Base-by-base conservation (phyloP, 2,113 vertebrate species). In the Chamaetylas fuelleborni region DNA sequence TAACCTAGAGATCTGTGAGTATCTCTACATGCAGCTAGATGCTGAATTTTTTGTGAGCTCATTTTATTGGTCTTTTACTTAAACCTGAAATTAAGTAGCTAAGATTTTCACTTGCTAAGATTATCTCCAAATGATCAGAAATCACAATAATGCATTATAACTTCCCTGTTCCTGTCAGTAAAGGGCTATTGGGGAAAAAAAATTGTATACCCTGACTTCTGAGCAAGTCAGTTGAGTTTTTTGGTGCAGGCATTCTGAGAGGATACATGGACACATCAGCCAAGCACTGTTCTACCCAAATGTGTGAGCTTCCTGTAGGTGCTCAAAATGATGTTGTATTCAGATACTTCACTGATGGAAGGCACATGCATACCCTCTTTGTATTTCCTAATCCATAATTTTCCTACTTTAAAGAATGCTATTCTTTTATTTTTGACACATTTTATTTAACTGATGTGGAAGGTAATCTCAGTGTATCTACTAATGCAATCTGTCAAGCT, bases 401-500 rank as follows among this genome's bases (percentile, higher is more conserved):
- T 93, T 79, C 25, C 29, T 60, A 9, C 53, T 72, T 80, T 56
- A 86, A 84, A 47, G 24, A 71, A 40, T 47, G 11, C 3, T 58
- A 53, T 36, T 42, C 29, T 80, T 94, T 94, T 57, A 43, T 56
- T 86, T 72, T 84, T 78, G 50, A 48, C 83, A 84, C 71, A 12
- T 81, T 11, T 78, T 86, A 40, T 45, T 88, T 81, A 71, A 53
- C 40, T 29, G 42, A 42, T 78, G 31, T 11, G 4, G 67, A 94
- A 92, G 15, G 72, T 72, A 88, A 95, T 93, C 79, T 88, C 54
- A 79, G 33, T 48, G n/a, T 57, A 90, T 83, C 76, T 90, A 43
- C 60, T 83, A 84, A 90, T 36, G 48, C 36, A 78, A 88, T 90
- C 90, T 94, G 92, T 94, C 95, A 97, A 74, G 2, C 36, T 94